Base-by-base conservation (phyloP, 2,888 invertebrate genomes). In the Lomographa bimaculata region DNA sequence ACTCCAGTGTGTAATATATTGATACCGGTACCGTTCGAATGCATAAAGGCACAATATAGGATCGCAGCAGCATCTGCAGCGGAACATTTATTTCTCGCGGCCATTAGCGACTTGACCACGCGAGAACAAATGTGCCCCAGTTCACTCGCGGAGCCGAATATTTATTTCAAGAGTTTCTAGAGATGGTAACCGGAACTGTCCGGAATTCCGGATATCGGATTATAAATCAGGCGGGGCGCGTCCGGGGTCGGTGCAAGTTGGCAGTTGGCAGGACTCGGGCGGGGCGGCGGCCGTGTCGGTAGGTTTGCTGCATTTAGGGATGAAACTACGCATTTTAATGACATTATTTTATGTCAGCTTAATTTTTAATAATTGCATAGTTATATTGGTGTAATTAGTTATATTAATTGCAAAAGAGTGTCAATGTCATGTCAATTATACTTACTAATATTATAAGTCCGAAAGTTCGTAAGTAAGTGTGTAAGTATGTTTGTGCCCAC, bases 191-290 rank as follows among this genome's bases (percentile, higher is more conserved):
- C 40, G 51, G 40, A 45, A 45, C 39, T 44, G 42, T 57, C 61
- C 64, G 36, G 32, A 43, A 43, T 43, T 43, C 36, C 36, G 73
- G 79, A 75, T 71, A 71, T 77, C 72, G 68, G 65, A 61, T 63
- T 66, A 79, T 79, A 80, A 78, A 79, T 79, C 79, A 75, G 57
- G 57, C 57, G 45, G 47, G 54, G 52, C 56, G 64, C 63, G 62
- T 73, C 75, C 72, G 73, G 47, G 42, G 38, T 50, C 63, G 69
- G 57, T 52, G 57, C 60, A 54, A 53, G 59, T 57, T 57, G 57
- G 59, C 58, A 53, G 46, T 47, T 52, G 60, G 61, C 61, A 58
- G 50, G 50, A 54, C 53, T 56, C 45, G 45, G 52, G 38, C 28
- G 46, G 38, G 30, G 37, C 46, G 43, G 43, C 46, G 46, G 37